Conservation (phyloP, 1,140 invertebrate genomes). For the Limonius californicus region DNA sequence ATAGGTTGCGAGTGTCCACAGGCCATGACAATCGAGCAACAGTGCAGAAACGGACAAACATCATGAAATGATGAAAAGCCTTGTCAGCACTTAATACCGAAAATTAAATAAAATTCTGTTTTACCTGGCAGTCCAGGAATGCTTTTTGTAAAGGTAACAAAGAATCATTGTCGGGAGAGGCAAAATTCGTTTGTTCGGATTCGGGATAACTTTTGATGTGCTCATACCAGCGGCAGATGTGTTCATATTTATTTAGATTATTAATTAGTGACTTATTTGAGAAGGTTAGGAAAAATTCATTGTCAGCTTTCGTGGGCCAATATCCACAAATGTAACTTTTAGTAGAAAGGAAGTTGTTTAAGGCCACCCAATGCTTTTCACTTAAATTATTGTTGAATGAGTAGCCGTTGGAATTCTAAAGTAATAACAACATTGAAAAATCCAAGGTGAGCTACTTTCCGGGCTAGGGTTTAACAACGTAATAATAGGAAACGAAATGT, state of each 20-base stretch:
- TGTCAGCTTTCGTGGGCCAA: slow-evolving; percentile 52
- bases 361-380: slow-evolving; percentile 32
- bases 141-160: slow-evolving; percentile 9
- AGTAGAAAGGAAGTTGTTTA: slow-evolving; percentile 49
- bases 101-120: slow-evolving; percentile 23
- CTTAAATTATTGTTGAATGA: slow-evolving; percentile 25
- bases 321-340: slow-evolving; percentile 57
- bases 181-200: slow-evolving; percentile 44
- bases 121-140: slow-evolving; percentile 33
- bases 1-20: slow-evolving; percentile 27
- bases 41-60: slow-evolving; percentile 11
- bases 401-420: slow-evolving; percentile 28
- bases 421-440: slow-evolving; percentile 20
- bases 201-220: slow-evolving; percentile 57
- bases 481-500: not conserved
- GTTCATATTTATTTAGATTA: slow-evolving; percentile 44
- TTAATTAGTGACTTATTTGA: slow-evolving; percentile 29
- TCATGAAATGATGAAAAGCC: not conserved
- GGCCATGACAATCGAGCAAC: slow-evolving; percentile 33
- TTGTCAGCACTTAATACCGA: slow-evolving; percentile 24
- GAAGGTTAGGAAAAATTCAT: slow-evolving; percentile 48
- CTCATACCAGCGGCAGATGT: slow-evolving; percentile 57
- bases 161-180: not conserved
- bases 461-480: not conserved
- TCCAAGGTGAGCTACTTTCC: not conserved